Evolutionary conservation across 2,888 invertebrate genomes (phyloP), one percentile per base, ranked within the genome.

Genomic region (Trypoxylon attenuatum): DNA sequence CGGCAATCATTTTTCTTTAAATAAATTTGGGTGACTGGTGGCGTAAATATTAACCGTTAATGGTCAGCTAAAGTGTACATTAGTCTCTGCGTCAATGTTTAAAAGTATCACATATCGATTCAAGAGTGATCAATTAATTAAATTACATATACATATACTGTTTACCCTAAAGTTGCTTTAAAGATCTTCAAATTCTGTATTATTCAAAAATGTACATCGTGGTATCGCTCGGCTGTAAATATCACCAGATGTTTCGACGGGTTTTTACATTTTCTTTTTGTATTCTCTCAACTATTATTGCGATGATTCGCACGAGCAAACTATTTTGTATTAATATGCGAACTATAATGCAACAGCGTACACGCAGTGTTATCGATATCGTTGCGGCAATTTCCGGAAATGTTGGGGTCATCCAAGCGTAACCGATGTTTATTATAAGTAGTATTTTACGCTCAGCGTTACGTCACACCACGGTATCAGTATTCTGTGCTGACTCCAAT

Each of bases 11-110:
- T 58, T 66, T 64, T 58, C 53, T 66, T 66, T 64, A 57, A n/a
- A n/a, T n/a, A n/a, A n/a, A n/a, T n/a, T n/a, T n/a, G n/a, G n/a
- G n/a, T 33, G 23, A 33, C 16, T 13, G 52, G 49, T 50, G 57
- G 29, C 51, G 49, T 29, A 8, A 57, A 16, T 16, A 53, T 63
- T 64, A 52, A 57, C 63, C 54, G 57, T 53, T 29, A 57, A 53
- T 53, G 58, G 64, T 66, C 64, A 46, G 50, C 25, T 50, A 58
- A 58, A 58, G 63, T 64, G 54, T 66, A 64, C 64, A 63, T 66
- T 45, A 22, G 58, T 57, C 66, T 56, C 63, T 63, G 66, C 64
- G 57, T 63, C 65, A 41, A n/a, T n/a, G n/a, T n/a, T n/a, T n/a
- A 42, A 66, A 66, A 66, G 57, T 49, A 66, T 51, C 65, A n/a